A percentile compares a stretch with the other conserved stretches of the same genome.
Evolutionary conservation across 2,113 vertebrate species (phyloP).

Genomic region (Percopsis transmontana): DNA sequence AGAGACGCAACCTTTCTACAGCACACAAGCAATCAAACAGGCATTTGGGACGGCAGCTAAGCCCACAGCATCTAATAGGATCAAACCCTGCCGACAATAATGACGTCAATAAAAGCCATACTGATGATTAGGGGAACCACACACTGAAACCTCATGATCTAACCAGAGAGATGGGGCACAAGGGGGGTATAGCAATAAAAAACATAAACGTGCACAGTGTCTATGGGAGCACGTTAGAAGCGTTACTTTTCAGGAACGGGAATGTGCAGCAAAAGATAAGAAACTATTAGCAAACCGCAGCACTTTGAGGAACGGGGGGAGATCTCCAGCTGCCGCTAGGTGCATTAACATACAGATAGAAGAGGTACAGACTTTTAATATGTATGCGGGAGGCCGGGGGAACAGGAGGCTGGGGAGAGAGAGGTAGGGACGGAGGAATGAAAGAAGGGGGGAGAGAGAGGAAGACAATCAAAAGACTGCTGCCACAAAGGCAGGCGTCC

Average conservation of each 20-base stretch:
- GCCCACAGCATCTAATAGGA: constrained; percentile 50
- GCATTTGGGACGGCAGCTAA: constrained; percentile 6
- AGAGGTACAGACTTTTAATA: constrained; percentile 98
- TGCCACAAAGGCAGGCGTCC: too few relatives aligned
- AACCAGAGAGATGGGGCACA: constrained; percentile 38
- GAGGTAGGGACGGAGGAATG: background rate
- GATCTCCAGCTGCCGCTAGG: constrained; percentile 79
- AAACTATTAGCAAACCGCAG: constrained; percentile 90
- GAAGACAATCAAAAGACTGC: background rate
- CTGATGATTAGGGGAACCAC: constrained; percentile 62
- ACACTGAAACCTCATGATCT: constrained; percentile 56
- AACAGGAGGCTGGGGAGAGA: constrained; percentile 41
- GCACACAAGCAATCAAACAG: constrained; percentile 41
- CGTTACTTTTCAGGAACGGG: constrained; percentile 75
- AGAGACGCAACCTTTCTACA: constrained; percentile 38
- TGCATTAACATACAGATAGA: constrained; percentile 98
- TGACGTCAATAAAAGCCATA: constrained; percentile 57
- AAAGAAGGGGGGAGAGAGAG: background rate
- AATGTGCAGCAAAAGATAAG: constrained; percentile 87
- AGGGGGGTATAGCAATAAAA: constrained; percentile 63
- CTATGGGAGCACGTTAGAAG: constrained; percentile 48
- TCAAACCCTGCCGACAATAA: constrained; percentile 53
- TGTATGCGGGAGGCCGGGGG: constrained; percentile 83
- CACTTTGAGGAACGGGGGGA: constrained; percentile 70
- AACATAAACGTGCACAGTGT: constrained; percentile 84